phyloP scores from a whole-genome alignment of 2,113 vertebrate species.

The Hyla sarda region DNA sequence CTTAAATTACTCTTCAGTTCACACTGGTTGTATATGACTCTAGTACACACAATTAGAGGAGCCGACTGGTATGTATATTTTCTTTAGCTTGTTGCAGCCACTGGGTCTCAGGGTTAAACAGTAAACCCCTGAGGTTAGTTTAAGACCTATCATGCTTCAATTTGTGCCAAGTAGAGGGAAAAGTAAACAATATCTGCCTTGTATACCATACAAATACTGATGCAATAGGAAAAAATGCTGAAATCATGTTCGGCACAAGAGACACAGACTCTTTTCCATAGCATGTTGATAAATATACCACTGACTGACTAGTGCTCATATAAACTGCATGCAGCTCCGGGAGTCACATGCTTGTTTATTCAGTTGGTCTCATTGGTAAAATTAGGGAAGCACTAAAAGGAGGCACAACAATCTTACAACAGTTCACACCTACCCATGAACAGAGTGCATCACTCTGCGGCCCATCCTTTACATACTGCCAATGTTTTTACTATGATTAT shows the following conservation, averaged over 20 bases:
- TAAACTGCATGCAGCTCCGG: slow-evolving; percentile 12
- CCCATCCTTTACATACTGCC: slow-evolving; percentile 13
- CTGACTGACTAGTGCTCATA: slow-evolving; percentile 27
- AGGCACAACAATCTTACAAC: slow-evolving; percentile 42
- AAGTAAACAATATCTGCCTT: slow-evolving; percentile 45
- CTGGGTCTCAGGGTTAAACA: slow-evolving; percentile 42
- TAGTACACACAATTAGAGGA: neutral
- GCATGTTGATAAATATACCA: slow-evolving; percentile 34
- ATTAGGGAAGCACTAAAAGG: slow-evolving; percentile 48
- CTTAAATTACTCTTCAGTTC: neutral
- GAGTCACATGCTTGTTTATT: slow-evolving; percentile 40
- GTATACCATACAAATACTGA: slow-evolving; percentile 48
- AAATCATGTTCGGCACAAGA: slow-evolving; percentile 39
- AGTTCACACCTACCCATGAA: slow-evolving; percentile 45
- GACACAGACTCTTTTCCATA: slow-evolving; percentile 14
- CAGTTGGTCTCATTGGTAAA: slow-evolving; percentile 46
- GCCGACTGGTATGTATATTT: slow-evolving; percentile 33
- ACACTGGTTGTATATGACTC: neutral
- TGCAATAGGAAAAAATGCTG: slow-evolving; percentile 54
- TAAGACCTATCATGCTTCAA: slow-evolving; percentile 40
- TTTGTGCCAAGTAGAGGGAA: slow-evolving; percentile 30
- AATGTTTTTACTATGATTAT: neutral
- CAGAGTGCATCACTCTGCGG: neutral
- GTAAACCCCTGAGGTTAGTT: slow-evolving; percentile 47
- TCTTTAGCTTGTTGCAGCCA: slow-evolving; percentile 41